phyloP scores from a whole-genome alignment of 2,888 invertebrate genomes.

The Coenonympha glycerion region DNA sequence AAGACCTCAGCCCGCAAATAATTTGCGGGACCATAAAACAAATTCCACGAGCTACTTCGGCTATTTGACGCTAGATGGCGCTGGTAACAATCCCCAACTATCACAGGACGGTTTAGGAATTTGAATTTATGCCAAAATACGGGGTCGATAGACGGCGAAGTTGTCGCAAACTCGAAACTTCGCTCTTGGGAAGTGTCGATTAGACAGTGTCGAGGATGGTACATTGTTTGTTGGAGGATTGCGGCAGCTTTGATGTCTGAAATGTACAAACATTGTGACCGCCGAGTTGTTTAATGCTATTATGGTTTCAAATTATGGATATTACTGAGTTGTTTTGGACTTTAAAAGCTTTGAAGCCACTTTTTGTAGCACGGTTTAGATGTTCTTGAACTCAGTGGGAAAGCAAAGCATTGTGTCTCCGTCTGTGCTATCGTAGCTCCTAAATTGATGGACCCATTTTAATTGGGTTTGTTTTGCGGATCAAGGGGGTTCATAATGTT shows the following conservation, averaged over 20 bases:
- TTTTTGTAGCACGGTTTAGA: too few species aligned
- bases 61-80: slow-evolving; percentile 56
- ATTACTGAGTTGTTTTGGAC: too few species aligned
- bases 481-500: too few species aligned
- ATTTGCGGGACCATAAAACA: slow-evolving; percentile 17
- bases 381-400: too few species aligned
- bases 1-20: slow-evolving; percentile 15
- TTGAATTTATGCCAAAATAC: slow-evolving; percentile 58
- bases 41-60: slow-evolving; percentile 28
- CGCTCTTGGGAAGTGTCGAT: slow-evolving; percentile 47
- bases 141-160: slow-evolving; percentile 34
- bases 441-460: too few species aligned
- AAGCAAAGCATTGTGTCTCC: too few species aligned
- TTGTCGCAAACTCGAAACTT: slow-evolving; percentile 37
- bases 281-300: slow-evolving; percentile 13
- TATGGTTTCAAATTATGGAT: too few species aligned
- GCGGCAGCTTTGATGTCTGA: slow-evolving; percentile 29
- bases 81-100: slow-evolving; percentile 45
- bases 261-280: slow-evolving; percentile 5
- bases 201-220: slow-evolving; percentile 42
- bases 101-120: slow-evolving; percentile 38
- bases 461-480: too few species aligned
- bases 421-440: too few species aligned
- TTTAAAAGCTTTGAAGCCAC: too few species aligned
- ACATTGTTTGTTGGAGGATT: slow-evolving; percentile 28